Evolutionary conservation across 2,888 invertebrate species (phyloP).

Genomic region (Agriotes lineatus): DNA sequence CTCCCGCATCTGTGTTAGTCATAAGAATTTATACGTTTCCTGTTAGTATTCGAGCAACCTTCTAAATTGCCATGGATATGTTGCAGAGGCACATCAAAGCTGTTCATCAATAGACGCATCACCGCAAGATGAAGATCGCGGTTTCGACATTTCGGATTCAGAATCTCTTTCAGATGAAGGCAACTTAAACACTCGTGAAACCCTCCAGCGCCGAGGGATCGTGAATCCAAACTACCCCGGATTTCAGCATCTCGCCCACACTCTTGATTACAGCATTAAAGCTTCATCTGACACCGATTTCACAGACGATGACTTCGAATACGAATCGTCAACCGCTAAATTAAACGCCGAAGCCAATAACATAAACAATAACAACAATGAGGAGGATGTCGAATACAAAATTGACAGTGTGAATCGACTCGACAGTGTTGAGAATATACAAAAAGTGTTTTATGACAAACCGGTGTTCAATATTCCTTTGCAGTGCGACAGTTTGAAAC

Average conservation of each 20-base stretch:
- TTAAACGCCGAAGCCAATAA: slow-evolving; percentile 66
- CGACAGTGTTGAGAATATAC: slow-evolving; percentile 66
- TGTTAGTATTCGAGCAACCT: neutral
- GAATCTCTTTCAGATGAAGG: slow-evolving; percentile 64
- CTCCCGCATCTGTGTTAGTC: too few relatives aligned
- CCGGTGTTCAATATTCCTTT: slow-evolving; percentile 69
- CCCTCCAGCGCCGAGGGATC: slow-evolving; percentile 74
- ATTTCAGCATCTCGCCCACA: slow-evolving; percentile 84
- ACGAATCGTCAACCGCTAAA: slow-evolving; percentile 66
- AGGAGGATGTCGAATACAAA: slow-evolving; percentile 52
- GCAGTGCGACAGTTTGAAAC: slow-evolving; percentile 54
- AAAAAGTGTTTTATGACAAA: slow-evolving; percentile 71
- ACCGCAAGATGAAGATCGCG: slow-evolving; percentile 69
- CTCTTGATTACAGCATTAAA: slow-evolving; percentile 67
- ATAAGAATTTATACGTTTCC: neutral
- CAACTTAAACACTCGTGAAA: slow-evolving; percentile 56
- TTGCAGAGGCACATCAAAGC: slow-evolving; percentile 64
- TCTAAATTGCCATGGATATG: neutral
- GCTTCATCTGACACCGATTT: slow-evolving; percentile 65
- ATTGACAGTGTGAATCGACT: slow-evolving; percentile 67
- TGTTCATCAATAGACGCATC: slow-evolving; percentile 66
- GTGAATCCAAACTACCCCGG: slow-evolving; percentile 89
- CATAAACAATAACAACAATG: slow-evolving; percentile 58
- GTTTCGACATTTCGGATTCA: slow-evolving; percentile 70
- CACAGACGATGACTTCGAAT: slow-evolving; percentile 67